Evolutionary conservation across 2,888 invertebrate species (phyloP).

Genomic region (Andricus curvator): DNA sequence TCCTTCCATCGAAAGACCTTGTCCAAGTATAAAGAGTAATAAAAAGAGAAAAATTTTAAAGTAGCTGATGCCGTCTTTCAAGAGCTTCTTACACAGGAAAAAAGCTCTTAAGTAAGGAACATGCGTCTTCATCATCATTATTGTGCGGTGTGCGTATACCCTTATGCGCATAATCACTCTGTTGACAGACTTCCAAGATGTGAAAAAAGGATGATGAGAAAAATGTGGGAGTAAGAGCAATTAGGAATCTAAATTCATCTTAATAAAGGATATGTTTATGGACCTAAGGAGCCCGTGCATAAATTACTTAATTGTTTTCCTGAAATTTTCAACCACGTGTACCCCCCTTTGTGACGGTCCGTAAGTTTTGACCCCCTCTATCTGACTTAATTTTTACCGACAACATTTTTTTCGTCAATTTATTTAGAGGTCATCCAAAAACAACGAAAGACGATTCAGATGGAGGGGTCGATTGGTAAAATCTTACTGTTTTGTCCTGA

Average conservation of each 20-base stretch:
- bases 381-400: no score
- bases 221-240: constrained; percentile 14
- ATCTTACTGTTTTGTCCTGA: no score
- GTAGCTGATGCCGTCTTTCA: constrained; percentile 26
- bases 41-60: constrained; percentile 15
- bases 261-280: neutral
- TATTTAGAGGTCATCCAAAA: no score
- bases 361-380: no score
- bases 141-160: neutral
- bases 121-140: constrained; percentile 30
- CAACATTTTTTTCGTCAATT: no score
- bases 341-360: no score
- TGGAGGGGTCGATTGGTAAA: no score
- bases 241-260: neutral
- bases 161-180: constrained; percentile 24
- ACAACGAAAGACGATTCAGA: no score
- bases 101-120: constrained; percentile 24
- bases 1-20: constrained; percentile 15
- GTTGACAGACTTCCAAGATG: neutral
- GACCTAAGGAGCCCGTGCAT: no score
- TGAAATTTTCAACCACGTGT: no score
- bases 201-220: neutral
- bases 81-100: neutral
- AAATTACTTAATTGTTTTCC: no score
- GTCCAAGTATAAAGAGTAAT: neutral